phyloP scores from a whole-genome alignment of 2,888 invertebrate genomes.

The Deroplatys truncata region DNA sequence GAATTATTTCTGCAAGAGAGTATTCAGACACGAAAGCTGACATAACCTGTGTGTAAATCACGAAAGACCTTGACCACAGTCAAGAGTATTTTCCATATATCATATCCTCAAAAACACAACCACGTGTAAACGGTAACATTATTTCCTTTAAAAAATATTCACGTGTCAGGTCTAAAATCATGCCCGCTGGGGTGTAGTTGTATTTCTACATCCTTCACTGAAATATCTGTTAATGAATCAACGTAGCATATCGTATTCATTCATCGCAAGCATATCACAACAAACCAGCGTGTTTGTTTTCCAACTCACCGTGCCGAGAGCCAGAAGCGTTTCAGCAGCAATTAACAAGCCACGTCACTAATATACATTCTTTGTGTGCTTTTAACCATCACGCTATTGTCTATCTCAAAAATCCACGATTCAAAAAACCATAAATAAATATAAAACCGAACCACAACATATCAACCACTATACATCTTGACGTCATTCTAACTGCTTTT shows the following conservation, averaged over 20 bases:
- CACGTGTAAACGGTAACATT: background rate
- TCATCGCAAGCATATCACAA: constrained; percentile 1
- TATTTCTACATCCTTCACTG: background rate
- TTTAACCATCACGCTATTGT: background rate
- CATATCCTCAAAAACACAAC: background rate
- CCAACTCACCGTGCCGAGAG: background rate
- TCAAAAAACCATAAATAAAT: background rate
- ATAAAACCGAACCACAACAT: background rate
- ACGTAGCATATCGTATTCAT: background rate
- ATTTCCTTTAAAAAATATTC: background rate
- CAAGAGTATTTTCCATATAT: background rate
- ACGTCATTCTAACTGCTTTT: constrained; percentile 5
- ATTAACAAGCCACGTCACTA: background rate
- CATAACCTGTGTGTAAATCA: background rate
- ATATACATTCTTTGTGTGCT: background rate
- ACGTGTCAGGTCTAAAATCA: background rate
- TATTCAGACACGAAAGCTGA: background rate
- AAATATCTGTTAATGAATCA: background rate
- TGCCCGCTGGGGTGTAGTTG: background rate
- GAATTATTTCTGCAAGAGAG: background rate
- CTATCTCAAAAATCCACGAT: background rate
- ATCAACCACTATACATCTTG: constrained; percentile 6
- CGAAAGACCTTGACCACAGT: background rate
- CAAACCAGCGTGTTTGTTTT: constrained; percentile 13
- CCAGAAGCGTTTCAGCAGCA: background rate